Percentiles rank a stretch among this genome's conserved stretches.
These are phyloP conservation scores for Paragorgia papillata DNA, from an alignment of 92 coral and sea anemone species.

Conservation along the genomic window DNA sequence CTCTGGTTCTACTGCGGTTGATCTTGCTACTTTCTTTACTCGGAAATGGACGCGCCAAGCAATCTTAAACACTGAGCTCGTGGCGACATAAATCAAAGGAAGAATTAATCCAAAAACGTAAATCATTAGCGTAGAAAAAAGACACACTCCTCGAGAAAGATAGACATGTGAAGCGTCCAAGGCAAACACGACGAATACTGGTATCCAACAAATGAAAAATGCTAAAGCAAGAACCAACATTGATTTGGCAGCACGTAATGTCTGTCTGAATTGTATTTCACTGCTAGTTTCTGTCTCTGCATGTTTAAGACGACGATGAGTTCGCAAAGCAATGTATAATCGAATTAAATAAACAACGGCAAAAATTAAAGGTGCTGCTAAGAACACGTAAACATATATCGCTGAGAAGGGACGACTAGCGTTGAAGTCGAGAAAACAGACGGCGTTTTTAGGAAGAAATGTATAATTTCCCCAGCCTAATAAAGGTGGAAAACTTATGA, in stretches of 20 bases:
- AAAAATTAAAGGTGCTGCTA: constrained; percentile 61
- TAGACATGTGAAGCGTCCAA: constrained; percentile 27
- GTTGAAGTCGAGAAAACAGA: constrained; percentile 65
- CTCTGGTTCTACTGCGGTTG: constrained; percentile 1
- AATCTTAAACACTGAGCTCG: constrained; percentile 23
- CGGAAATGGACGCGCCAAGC: constrained; percentile 6
- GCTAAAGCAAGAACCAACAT: constrained; percentile 18
- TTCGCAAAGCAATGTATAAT: constrained; percentile 51
- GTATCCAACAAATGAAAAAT: constrained; percentile 27
- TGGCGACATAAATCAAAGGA: constrained; percentile 20
- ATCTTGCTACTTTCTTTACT: neutral
- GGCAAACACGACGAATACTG: constrained; percentile 13
- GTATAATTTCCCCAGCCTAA: constrained; percentile 70
- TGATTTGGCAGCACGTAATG: constrained; percentile 29
- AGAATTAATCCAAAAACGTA: constrained; percentile 26
- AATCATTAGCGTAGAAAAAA: constrained; percentile 20
- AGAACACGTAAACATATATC: constrained; percentile 61
- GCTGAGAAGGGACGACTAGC: constrained; percentile 64
- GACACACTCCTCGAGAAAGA: constrained; percentile 21
- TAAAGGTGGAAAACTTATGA: constrained; percentile 65
- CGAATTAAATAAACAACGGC: constrained; percentile 61
- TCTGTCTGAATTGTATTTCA: constrained; percentile 36
- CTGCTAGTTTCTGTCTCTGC: constrained; percentile 12
- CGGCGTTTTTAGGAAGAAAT: constrained; percentile 68
- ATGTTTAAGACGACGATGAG: constrained; percentile 40